phyloP scores from a whole-genome alignment of 2,113 vertebrate species.

The Rhineura floridana region DNA sequence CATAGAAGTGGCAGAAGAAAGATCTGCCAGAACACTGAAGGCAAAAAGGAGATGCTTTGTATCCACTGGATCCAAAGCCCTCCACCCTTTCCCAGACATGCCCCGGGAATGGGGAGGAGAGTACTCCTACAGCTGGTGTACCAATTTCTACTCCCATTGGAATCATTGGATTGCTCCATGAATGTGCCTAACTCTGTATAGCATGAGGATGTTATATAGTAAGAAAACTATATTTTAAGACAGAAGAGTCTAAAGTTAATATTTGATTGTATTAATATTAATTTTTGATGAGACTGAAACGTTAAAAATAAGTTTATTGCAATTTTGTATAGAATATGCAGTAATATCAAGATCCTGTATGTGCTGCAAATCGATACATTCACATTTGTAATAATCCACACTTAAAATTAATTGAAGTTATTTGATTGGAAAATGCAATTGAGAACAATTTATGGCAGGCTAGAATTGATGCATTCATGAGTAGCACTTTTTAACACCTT shows the following conservation, averaged over 20 bases:
- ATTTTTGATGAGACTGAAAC: constrained; percentile 61
- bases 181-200: not conserved
- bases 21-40: not conserved
- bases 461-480: constrained; percentile 61
- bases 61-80: not conserved
- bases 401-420: constrained; percentile 69
- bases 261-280: constrained; percentile 50
- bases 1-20: not conserved
- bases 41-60: not conserved
- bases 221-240: constrained; percentile 51
- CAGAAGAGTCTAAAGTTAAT: constrained; percentile 48
- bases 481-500: constrained; percentile 63
- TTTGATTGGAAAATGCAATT: constrained; percentile 62
- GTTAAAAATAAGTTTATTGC: constrained; percentile 71
- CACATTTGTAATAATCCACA: constrained; percentile 65
- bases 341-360: constrained; percentile 59
- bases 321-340: constrained; percentile 65
- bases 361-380: constrained; percentile 70
- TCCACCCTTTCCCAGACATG: too few species aligned
- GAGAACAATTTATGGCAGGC: constrained; percentile 48
- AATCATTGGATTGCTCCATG: not conserved
- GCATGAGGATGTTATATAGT: not conserved
- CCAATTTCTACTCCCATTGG: too few species aligned
- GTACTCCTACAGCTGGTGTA: too few species aligned
- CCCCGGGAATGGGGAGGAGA: too few species aligned